Conservation (phyloP, 1,140 invertebrate species). For the Triops cancriformis region DNA sequence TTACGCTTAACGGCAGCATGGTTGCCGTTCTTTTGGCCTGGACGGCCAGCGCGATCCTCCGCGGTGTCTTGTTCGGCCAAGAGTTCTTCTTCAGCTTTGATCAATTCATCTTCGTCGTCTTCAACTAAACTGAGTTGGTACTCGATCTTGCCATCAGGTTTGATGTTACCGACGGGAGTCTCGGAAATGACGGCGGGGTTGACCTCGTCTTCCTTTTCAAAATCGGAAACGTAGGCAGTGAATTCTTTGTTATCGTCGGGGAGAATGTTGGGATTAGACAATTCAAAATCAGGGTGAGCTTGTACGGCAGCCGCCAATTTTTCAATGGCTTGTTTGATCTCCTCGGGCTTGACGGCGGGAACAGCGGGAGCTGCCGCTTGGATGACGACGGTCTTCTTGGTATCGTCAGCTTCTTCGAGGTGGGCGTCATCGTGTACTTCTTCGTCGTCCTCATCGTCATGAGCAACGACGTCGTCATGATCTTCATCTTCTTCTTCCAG, state of each 20-base stretch:
- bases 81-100: neutral
- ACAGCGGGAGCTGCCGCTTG: neutral
- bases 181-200: neutral
- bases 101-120: neutral
- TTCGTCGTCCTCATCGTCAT: neutral
- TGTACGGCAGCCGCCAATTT: neutral
- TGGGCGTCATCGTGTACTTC: neutral
- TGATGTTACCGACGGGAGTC: neutral
- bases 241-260: neutral
- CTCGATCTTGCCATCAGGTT: neutral
- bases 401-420: neutral
- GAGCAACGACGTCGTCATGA: neutral
- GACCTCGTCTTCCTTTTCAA: neutral
- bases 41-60: neutral
- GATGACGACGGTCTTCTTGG: neutral
- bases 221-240: neutral
- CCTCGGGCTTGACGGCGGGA: neutral
- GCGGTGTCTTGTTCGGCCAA: neutral
- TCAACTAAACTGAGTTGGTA: neutral
- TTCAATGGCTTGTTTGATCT: neutral
- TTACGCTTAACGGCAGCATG: neutral
- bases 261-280: neutral
- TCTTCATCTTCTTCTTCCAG: neutral
- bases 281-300: neutral
- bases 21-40: neutral